phyloP scores from a whole-genome alignment of 2,888 invertebrate species.

The Drosophila prostipennis region DNA sequence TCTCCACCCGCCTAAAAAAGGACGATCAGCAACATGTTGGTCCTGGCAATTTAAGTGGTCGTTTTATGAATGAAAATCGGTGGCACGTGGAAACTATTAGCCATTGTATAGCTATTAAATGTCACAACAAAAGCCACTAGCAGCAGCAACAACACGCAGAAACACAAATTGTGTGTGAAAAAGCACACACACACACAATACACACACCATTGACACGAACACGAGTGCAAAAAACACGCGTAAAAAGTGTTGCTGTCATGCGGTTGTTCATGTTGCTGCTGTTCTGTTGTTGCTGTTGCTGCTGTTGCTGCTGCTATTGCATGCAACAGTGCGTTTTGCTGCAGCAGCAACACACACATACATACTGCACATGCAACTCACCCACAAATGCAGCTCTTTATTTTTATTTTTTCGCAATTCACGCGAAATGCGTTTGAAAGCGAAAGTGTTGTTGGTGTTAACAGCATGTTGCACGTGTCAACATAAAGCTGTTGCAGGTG shows the following conservation, averaged over 20 bases:
- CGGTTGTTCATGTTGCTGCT: slow-evolving; percentile 46
- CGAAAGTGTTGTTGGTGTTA: slow-evolving; percentile 77
- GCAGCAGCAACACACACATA: slow-evolving; percentile 47
- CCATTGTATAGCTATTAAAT: slow-evolving; percentile 70
- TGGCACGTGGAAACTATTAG: slow-evolving; percentile 76
- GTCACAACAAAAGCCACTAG: slow-evolving; percentile 59
- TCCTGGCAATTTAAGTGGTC: slow-evolving; percentile 31
- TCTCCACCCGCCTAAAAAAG: background rate
- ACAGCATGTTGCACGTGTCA: slow-evolving; percentile 80
- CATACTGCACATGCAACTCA: slow-evolving; percentile 31
- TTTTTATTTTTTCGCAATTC: slow-evolving; percentile 62
- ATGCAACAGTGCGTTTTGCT: slow-evolving; percentile 75
- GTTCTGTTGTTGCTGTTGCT: slow-evolving; percentile 36
- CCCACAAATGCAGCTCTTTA: slow-evolving; percentile 42
- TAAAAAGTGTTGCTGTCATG: slow-evolving; percentile 76
- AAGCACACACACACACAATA: slow-evolving; percentile 55
- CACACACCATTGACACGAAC: slow-evolving; percentile 25
- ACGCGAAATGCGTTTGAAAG: slow-evolving; percentile 77
- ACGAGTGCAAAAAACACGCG: slow-evolving; percentile 52
- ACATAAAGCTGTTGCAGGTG: slow-evolving; percentile 72
- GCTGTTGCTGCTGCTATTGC: slow-evolving; percentile 48
- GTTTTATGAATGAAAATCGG: slow-evolving; percentile 74
- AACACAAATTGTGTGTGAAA: slow-evolving; percentile 73
- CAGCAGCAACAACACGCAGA: slow-evolving; percentile 16
- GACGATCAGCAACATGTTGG: slow-evolving; percentile 52